These are phyloP conservation scores for Euzetes globulus DNA, from an alignment of 2,888 invertebrate genomes.

Conservation along the genomic window DNA sequence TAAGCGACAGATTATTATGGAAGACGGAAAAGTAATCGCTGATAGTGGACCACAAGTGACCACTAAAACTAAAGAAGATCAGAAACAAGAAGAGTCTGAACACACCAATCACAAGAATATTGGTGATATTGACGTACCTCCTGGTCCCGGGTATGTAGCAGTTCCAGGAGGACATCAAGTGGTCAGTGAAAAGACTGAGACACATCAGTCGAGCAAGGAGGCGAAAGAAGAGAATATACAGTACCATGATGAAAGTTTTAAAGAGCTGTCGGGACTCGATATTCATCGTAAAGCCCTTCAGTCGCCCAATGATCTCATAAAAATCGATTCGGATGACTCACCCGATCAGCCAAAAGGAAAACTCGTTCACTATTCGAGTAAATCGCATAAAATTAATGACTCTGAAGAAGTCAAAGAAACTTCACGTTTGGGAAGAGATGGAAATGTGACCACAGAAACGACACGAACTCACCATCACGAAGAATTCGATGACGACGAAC, in stretches of 20 bases:
- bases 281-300: constrained; percentile 41
- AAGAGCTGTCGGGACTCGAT: constrained; percentile 41
- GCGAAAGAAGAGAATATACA: constrained; percentile 42
- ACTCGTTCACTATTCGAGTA: constrained; percentile 40
- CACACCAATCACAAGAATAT: constrained; percentile 54
- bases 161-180: constrained; percentile 40
- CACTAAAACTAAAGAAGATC: constrained; percentile 82
- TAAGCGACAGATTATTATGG: constrained; percentile 75
- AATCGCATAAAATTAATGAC: constrained; percentile 46
- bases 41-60: constrained; percentile 84
- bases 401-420: constrained; percentile 81
- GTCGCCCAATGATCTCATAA: constrained; percentile 39
- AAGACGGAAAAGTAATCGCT: constrained; percentile 80
- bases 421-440: constrained; percentile 66
- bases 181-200: constrained; percentile 42
- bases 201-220: constrained; percentile 40
- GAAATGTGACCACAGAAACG: constrained; percentile 71
- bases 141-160: constrained; percentile 35
- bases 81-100: constrained; percentile 78
- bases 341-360: constrained; percentile 38
- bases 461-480: constrained; percentile 48
- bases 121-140: constrained; percentile 31
- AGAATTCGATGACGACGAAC: constrained; percentile 62
- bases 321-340: constrained; percentile 33
- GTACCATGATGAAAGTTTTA: constrained; percentile 41